Base-by-base conservation (phyloP, 2,113 vertebrate genomes). In the Lutjanus erythropterus region DNA sequence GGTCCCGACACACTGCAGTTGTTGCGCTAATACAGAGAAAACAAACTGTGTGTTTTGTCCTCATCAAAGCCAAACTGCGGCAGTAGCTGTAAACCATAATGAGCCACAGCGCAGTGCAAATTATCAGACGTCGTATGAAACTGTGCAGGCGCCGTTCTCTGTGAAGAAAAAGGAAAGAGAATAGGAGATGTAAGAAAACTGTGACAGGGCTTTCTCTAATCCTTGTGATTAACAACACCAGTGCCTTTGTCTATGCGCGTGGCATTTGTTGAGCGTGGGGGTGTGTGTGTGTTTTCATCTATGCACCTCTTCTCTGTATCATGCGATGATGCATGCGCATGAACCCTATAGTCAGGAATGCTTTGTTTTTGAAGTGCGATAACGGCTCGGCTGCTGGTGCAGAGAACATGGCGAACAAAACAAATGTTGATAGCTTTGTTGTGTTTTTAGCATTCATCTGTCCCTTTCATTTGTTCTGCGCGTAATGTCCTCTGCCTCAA, bases 131-230 rank as follows among this genome's bases (percentile, higher is more conserved):
- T 41, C 55, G 46, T 27, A 3, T 71, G 8, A 31, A 41, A n/a
- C 71, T 25, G 33, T 19, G 58, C 56, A 33, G 35, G 37, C 59
- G 29, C 7, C 33, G 0, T 9, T 62, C 18, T 41, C 50, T 61
- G n/a, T 35, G n/a, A 12, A 11, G 6, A 16, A 29, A 79, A 23
- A 41, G 4, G 16, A 33, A 66, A 41, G 2, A 1, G n/a, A 67
- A 59, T 6, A 55, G 16, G 29, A 39, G 27, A 60, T 60, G 19
- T 5, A 70, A 52, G 21, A 2, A 64, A 62, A 44, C 31, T 37
- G 58, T 66, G n/a, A 71, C 56, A 72, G 12, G 41, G 27, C 35
- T 66, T 64, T 78, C 65, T 31, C 75, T 79, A 70, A 70, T 82
- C 46, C 55, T 52, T 46, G 64, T 77, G 62, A 86, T 82, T 68